Evolutionary conservation across 2,888 invertebrate species (phyloP).

Genomic region (Pollenia angustigena): DNA sequence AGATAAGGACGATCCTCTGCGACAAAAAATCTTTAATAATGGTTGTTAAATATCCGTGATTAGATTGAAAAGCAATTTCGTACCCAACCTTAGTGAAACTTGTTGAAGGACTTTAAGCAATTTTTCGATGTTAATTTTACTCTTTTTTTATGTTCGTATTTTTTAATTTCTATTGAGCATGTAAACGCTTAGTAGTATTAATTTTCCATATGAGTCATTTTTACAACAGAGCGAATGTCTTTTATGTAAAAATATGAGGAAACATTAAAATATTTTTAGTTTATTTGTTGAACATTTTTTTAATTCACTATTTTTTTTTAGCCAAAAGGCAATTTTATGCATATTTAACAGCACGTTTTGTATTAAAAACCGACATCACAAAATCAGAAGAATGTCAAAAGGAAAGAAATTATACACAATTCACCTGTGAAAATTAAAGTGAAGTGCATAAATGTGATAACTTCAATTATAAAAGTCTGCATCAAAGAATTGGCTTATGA

Average conservation of each 20-base stretch:
- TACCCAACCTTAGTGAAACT: too few species aligned
- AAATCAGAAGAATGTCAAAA: conserved; percentile 46
- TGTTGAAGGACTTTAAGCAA: too few species aligned
- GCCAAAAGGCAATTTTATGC: conserved; percentile 67
- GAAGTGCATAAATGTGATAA: neutral
- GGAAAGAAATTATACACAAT: neutral
- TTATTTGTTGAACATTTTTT: conserved; percentile 1
- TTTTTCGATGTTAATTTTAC: too few species aligned
- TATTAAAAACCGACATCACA: conserved; percentile 69
- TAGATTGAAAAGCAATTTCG: too few species aligned
- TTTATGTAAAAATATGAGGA: conserved; percentile 16
- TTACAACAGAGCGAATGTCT: neutral
- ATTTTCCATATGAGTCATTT: neutral
- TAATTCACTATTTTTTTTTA: conserved; percentile 16
- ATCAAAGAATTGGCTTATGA: too few species aligned
- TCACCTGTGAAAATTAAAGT: neutral
- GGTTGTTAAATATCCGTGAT: too few species aligned
- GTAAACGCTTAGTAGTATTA: neutral
- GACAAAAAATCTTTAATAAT: too few species aligned
- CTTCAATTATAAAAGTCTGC: too few species aligned
- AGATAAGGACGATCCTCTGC: too few species aligned
- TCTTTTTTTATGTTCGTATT: neutral
- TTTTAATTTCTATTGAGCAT: neutral
- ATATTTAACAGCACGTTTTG: conserved; percentile 68
- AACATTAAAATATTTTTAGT: conserved; percentile 24